Evolutionary conservation across 2,797 vertebrate genomes (phyloP), one percentile per base, ranked within the genome.

Genomic region (Chaetodon trifasciatus): DNA sequence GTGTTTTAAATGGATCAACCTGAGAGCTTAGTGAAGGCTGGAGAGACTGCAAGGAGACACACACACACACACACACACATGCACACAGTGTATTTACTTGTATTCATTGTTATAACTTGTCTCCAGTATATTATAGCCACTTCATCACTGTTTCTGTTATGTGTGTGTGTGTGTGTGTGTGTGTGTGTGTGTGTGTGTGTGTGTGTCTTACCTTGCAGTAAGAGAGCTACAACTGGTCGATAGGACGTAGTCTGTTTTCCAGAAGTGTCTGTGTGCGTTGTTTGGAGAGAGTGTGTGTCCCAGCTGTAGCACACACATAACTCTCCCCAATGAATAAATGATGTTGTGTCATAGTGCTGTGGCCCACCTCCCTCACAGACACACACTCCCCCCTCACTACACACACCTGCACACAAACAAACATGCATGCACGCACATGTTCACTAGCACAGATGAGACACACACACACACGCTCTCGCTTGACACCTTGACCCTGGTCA

Each of bases 1-100:
- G 91, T 92, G 90, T 90, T 91, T 91, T 91, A 89, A 93, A 92
- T 89, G 89, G 90, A 90, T 93, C 88, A 92, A 90, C 88, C 87
- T 88, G 84, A 85, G 78, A 83, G 89, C 83, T 92, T 83, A 89
- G 86, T 56, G 81, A 83, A 86, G 86, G 76, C 86, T 66, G 56
- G 50, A 32, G 81, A 88, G 68, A 74, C 72, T 73, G 65, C 40
- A 76, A 57, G 72, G 5, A 79, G 15, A 79, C 40, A 70, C 73
- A 69, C 61, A 81, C 37, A 75, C 69, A 57, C 39, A 57, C n/a
- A n/a, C n/a, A 6, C 37, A 80, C 0, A 44, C 28, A 77, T 53
- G 69, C 8, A 62, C 32, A 67, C 21, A 42, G 23, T 52, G 40
- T 40, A 79, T 57, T 85, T 68, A 64, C 61, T 83, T 69, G 49